Conservation (phyloP, 2,113 vertebrate genomes). For the Raja brachyura region DNA sequence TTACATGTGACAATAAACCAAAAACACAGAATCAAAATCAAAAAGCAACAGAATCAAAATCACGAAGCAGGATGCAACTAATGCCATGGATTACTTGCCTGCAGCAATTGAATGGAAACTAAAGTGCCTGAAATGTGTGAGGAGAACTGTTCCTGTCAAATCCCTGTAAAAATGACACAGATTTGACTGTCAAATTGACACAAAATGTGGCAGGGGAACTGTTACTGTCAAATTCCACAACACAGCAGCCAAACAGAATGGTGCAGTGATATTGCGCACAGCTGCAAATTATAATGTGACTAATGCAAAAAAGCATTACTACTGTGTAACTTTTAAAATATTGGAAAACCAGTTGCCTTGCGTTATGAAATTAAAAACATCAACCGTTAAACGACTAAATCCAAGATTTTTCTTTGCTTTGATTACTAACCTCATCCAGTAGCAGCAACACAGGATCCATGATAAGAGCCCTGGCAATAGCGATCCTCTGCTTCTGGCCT, state of each 20-base stretch:
- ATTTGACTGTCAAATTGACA: too few species aligned
- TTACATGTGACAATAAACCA: too few species aligned
- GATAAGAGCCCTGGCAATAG: constrained; percentile 49
- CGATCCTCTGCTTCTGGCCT: constrained; percentile 33
- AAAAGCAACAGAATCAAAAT: not conserved
- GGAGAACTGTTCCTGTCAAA: not conserved
- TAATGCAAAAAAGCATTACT: not conserved
- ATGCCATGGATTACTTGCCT: not conserved
- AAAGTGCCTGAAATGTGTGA: not conserved
- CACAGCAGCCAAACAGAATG: not conserved
- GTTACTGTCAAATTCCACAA: too few species aligned
- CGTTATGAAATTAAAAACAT: not conserved
- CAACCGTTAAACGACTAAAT: not conserved
- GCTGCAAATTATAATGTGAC: not conserved
- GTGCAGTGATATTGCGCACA: not conserved
- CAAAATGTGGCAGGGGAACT: too few species aligned
- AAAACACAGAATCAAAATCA: not conserved
- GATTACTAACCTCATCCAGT: constrained; percentile 28
- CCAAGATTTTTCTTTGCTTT: too few species aligned
- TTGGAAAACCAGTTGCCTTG: too few species aligned
- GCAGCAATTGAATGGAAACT: not conserved
- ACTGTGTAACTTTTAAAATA: not conserved
- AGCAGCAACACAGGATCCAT: constrained; percentile 38
- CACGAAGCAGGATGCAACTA: not conserved
- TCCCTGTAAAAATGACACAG: too few species aligned